Conservation (phyloP, 2,797 vertebrate genomes). For the Odontamblyopus lacepedii region DNA sequence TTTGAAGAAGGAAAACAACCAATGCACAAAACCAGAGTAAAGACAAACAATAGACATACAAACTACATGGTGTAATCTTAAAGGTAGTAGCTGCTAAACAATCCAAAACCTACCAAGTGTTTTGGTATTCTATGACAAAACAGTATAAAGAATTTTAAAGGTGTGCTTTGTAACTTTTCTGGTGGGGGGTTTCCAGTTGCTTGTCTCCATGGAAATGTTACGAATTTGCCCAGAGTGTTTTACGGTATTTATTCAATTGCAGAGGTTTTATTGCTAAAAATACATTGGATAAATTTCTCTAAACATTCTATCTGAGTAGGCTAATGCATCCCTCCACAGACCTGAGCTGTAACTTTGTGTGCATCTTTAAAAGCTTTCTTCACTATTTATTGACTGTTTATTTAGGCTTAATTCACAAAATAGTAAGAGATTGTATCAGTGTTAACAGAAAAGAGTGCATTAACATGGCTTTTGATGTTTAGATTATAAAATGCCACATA, state of each 20-base stretch:
- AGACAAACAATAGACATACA: conserved; percentile 32
- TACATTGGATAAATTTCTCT: no score
- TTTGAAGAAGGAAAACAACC: conserved; percentile 26
- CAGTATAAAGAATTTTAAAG: background rate
- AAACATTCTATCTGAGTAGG: no score
- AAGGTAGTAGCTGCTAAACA: background rate
- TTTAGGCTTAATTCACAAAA: background rate
- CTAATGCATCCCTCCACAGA: no score
- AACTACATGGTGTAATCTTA: conserved; percentile 27
- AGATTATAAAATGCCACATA: background rate
- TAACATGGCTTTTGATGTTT: background rate
- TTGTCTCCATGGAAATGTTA: background rate
- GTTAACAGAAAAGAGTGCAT: background rate
- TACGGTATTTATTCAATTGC: background rate
- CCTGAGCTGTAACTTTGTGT: no score
- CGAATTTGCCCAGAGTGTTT: background rate
- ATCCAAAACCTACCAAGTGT: background rate
- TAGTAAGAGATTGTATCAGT: background rate
- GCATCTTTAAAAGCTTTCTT: background rate
- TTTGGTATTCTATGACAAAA: background rate
- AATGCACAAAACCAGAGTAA: conserved; percentile 8
- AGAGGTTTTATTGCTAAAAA: no score
- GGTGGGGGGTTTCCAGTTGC: background rate
- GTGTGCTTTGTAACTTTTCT: background rate
- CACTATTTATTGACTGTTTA: background rate